Evolutionary conservation across 2,113 vertebrate species (phyloP).

Genomic region (Aptenodytes patagonicus): DNA sequence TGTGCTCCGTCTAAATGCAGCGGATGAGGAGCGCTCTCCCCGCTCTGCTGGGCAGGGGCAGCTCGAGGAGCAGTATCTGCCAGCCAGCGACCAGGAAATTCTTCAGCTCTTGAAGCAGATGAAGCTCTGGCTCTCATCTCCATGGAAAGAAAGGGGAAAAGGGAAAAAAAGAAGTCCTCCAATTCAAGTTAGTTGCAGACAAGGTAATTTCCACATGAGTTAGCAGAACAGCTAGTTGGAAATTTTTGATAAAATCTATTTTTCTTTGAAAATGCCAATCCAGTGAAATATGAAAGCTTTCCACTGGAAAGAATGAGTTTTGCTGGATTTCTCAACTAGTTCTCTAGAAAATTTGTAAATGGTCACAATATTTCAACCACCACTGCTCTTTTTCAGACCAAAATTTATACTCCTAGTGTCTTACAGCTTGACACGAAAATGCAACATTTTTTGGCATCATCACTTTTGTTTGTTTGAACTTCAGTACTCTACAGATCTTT

Average conservation of each 20-base stretch:
- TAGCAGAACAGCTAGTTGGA: background rate
- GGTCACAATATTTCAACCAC: background rate
- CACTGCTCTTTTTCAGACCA: background rate
- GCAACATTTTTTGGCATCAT: background rate
- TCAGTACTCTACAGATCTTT: background rate
- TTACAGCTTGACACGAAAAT: background rate
- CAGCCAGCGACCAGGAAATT: background rate
- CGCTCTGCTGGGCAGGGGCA: fast-evolving
- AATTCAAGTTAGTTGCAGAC: background rate
- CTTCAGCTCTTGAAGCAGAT: background rate
- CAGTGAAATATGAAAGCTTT: slow-evolving; percentile 12
- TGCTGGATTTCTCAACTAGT: slow-evolving; percentile 43
- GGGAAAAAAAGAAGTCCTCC: background rate
- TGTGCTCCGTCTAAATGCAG: background rate
- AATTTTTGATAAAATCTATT: slow-evolving; percentile 31
- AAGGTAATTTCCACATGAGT: slow-evolving; percentile 29
- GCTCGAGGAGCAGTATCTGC: background rate
- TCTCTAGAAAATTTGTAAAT: slow-evolving; percentile 18
- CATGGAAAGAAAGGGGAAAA: background rate
- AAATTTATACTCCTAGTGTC: background rate
- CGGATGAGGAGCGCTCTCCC: background rate
- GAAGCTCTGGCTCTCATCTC: background rate
- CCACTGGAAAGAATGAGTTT: slow-evolving; percentile 39
- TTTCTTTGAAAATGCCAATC: slow-evolving; percentile 15
- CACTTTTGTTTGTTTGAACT: background rate